Evolutionary conservation across 1,140 invertebrate genomes (phyloP).

Genomic region (Procambarus virginalis): DNA sequence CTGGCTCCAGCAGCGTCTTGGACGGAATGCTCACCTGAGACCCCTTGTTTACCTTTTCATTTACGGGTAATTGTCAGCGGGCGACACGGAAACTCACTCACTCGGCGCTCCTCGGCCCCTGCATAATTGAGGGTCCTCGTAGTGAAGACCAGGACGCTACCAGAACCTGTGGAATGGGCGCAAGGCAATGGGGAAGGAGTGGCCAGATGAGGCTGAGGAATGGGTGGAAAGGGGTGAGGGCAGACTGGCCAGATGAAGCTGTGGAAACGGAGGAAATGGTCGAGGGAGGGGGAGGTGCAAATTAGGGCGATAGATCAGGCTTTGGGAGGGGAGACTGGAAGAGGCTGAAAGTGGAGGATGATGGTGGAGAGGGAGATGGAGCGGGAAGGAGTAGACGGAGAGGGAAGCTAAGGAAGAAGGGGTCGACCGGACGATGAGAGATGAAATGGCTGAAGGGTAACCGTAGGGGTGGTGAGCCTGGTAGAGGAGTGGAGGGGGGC

Average conservation of each 20-base stretch:
- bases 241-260: too few species aligned
- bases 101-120: constrained; percentile 35
- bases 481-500: neutral
- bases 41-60: constrained; percentile 64
- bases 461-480: neutral
- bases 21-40: constrained; percentile 32
- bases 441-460: neutral
- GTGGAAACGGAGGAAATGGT: too few species aligned
- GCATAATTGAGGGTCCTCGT: constrained; percentile 58
- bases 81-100: constrained; percentile 65
- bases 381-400: too few species aligned
- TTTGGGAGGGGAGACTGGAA: too few species aligned
- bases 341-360: too few species aligned
- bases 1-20: neutral
- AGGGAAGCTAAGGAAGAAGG: neutral
- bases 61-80: constrained; percentile 63
- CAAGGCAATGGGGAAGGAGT: too few species aligned
- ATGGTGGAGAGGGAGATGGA: too few species aligned
- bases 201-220: too few species aligned
- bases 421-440: neutral
- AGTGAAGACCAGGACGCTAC: neutral
- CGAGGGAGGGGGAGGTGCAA: too few species aligned
- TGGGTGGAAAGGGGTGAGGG: too few species aligned
- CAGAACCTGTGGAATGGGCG: too few species aligned
- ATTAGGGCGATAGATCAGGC: too few species aligned